Evolutionary conservation across 1,140 invertebrate genomes (phyloP).

Genomic region (Drosophila aff.): DNA sequence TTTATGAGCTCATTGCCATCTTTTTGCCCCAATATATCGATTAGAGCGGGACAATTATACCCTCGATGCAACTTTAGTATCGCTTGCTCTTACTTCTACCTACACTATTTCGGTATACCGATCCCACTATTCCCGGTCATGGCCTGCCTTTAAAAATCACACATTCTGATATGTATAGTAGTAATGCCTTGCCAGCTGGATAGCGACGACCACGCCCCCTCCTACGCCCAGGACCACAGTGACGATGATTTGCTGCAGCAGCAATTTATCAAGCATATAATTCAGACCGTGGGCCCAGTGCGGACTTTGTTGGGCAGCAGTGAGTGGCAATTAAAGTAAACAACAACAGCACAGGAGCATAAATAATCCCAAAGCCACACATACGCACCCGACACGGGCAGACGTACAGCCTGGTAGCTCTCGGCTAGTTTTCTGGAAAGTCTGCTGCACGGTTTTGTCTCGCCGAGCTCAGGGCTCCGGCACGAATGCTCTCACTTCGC

Average conservation of each 20-base stretch:
- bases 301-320: conserved; percentile 24
- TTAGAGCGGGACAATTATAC: too few species aligned
- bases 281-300: conserved; percentile 42
- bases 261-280: conserved; percentile 74
- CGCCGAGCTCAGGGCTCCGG: background rate
- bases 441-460: conserved; percentile 10
- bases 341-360: conserved; percentile 33
- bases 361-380: conserved; percentile 35
- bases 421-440: conserved; percentile 13
- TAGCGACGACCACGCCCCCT: conserved; percentile 20
- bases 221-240: conserved; percentile 21
- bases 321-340: conserved; percentile 74
- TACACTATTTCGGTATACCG: background rate
- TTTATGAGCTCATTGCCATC: too few species aligned
- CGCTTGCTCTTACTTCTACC: background rate
- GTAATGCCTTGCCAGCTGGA: conserved; percentile 10
- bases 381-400: conserved; percentile 10
- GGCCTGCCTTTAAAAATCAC: background rate
- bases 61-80: too few species aligned
- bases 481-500: conserved; percentile 1
- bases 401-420: conserved; percentile 7
- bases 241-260: conserved; percentile 62
- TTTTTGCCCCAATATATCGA: too few species aligned
- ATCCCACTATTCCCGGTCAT: background rate
- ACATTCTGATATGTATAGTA: background rate